Evolutionary conservation across 2,113 vertebrate species (phyloP), one percentile per base, ranked within the genome.

Genomic region (Oryctolagus cuniculus): DNA sequence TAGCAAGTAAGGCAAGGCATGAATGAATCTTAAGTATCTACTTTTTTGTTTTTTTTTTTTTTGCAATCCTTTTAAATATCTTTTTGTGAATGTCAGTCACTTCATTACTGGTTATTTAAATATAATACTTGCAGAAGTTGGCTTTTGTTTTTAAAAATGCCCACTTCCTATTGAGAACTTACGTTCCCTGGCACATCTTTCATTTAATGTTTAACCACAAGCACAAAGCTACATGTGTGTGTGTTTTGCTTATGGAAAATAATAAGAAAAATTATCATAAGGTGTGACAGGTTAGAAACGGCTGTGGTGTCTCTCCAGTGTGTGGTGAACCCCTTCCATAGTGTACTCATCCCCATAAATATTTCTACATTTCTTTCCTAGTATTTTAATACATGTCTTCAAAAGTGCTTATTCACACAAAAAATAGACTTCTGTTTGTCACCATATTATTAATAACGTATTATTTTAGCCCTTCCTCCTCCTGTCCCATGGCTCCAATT

Each of bases 341-440:
- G 1, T 11, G 1, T 1, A 0, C 3, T 16, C n/a, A 4, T 3
- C 10, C n/a, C 0, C 1, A 2, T 0, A 7, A 25, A 25, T 3
- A 1, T 12, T 25, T 29, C 36, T 36, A 63, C 3, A 3, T 9
- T 1, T 27, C 36, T 13, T 89, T 29, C 36, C 4, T 8, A 0
- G 0, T 5, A 5, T 29, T 29, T 70, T 69, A n/a, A 31, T 15
- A 7, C 4, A 0, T 3, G 6, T 17, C 36, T 55, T 73, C n/a
- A 21, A 11, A 80, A 53, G 16, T 17, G 6, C 67, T 25, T 12
- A 38, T 15, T 29, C 73, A n/a, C 5, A 8, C 36, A 25, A 25
- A 63, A 55, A 55, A 10, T 10, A 1, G 0, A 49, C 13, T 11
- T 63, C 15, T 5, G 21, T 34, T 11, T 5, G 38, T 31, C 44